phyloP scores from a whole-genome alignment of 2,888 invertebrate species.

The Mermis nigrescens region DNA sequence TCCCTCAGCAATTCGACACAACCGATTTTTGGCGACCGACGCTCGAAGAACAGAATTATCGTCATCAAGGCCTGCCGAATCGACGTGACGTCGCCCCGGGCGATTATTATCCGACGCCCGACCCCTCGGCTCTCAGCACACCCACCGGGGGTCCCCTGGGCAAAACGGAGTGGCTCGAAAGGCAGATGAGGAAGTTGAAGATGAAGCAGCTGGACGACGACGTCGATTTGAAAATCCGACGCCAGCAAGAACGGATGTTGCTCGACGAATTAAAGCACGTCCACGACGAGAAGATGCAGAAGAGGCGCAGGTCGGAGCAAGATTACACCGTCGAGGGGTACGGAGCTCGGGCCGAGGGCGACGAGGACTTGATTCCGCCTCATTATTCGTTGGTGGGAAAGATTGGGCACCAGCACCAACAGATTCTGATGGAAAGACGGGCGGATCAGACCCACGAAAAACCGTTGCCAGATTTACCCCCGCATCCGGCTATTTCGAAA shows the following conservation, averaged over 20 bases:
- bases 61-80: too few relatives aligned
- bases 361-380: too few relatives aligned
- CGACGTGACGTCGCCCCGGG: neutral
- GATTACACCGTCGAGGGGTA: conserved; percentile 15
- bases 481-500: too few relatives aligned
- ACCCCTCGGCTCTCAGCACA: neutral
- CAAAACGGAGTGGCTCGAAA: conserved; percentile 26
- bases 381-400: neutral
- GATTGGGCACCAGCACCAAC: too few relatives aligned
- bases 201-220: conserved; percentile 20
- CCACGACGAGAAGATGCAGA: conserved; percentile 14
- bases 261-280: conserved; percentile 27
- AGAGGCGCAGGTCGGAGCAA: conserved; percentile 5
- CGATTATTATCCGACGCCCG: neutral
- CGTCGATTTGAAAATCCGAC: conserved; percentile 24
- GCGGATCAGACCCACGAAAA: too few relatives aligned
- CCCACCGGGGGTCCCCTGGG: conserved; percentile 7
- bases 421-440: too few relatives aligned
- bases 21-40: too few relatives aligned
- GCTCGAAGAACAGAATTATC: too few relatives aligned
- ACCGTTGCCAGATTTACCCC: too few relatives aligned
- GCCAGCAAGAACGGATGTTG: conserved; percentile 32
- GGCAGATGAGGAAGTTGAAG: conserved; percentile 17
- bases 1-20: too few relatives aligned
- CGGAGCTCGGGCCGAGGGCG: neutral